Evolutionary conservation across 2,888 invertebrate genomes (phyloP).

Genomic region (Drosophila atroscutellata): DNA sequence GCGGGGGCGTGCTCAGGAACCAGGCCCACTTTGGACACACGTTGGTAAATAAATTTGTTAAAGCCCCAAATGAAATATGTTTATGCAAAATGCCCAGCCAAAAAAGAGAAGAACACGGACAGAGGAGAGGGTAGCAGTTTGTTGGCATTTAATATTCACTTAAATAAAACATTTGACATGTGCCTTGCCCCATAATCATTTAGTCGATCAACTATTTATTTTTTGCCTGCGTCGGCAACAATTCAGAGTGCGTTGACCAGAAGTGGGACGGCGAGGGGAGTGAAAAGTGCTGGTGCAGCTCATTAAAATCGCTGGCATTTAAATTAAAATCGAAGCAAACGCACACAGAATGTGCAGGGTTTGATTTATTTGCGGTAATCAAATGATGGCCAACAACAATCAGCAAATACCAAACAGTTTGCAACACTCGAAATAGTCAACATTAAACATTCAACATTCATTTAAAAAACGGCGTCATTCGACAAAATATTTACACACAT

Average conservation of each 20-base stretch:
- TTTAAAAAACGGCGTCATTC: constrained; percentile 5
- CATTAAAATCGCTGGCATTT: constrained; percentile 55
- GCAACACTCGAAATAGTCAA: background rate
- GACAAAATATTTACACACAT: constrained; percentile 23
- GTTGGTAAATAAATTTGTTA: constrained; percentile 71
- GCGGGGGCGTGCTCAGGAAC: constrained; percentile 5
- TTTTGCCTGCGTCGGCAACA: constrained; percentile 33
- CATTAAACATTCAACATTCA: constrained; percentile 9
- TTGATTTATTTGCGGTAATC: constrained; percentile 52
- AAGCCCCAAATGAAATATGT: constrained; percentile 70
- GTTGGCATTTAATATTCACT: constrained; percentile 74
- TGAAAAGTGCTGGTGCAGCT: constrained; percentile 41
- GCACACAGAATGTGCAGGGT: constrained; percentile 15
- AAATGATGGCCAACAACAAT: constrained; percentile 32
- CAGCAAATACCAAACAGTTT: constrained; percentile 16
- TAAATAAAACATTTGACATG: constrained; percentile 74
- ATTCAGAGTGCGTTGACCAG: background rate
- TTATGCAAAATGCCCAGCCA: constrained; percentile 48
- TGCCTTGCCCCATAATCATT: constrained; percentile 45
- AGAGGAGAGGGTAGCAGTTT: constrained; percentile 40
- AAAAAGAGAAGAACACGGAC: constrained; percentile 20
- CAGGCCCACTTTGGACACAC: constrained; percentile 35
- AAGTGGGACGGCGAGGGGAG: background rate
- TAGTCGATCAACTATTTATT: constrained; percentile 38
- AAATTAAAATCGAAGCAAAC: constrained; percentile 38